A percentile compares a stretch with the other conserved stretches of the same genome.
These are phyloP conservation scores for Oscheius sp. DNA, from an alignment of 1,140 invertebrate species.

Conservation along the genomic window DNA sequence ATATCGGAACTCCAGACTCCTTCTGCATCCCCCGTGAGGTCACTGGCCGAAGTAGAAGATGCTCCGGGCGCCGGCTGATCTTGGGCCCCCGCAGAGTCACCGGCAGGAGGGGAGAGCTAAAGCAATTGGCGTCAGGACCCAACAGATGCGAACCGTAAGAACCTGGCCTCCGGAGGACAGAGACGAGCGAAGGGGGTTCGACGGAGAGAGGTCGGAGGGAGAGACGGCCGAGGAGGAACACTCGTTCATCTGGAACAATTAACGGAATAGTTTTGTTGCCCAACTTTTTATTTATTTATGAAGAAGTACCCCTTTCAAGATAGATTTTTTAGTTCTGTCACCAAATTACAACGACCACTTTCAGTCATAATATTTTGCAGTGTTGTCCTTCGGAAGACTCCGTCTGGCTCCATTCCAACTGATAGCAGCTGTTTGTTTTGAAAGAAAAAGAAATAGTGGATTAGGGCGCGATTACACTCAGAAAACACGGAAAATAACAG, in stretches of 20 bases:
- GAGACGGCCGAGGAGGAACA: slow-evolving; percentile 8
- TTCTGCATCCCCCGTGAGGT: slow-evolving; percentile 87
- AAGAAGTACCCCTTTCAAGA: too few species aligned
- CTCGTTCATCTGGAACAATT: slow-evolving; percentile 25
- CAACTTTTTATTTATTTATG: background rate
- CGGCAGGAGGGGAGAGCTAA: slow-evolving; percentile 27
- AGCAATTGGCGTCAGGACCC: background rate
- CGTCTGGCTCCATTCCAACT: too few species aligned
- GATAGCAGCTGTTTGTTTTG: too few species aligned
- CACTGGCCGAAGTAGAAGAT: slow-evolving; percentile 55
- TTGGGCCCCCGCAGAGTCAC: background rate
- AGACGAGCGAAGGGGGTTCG: slow-evolving; percentile 2
- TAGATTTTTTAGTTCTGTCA: too few species aligned
- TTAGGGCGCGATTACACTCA: too few species aligned
- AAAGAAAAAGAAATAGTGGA: too few species aligned
- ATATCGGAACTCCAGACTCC: slow-evolving; percentile 99
- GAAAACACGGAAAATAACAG: too few species aligned
- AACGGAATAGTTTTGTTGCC: background rate
- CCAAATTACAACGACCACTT: too few species aligned
- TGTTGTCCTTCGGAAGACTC: too few species aligned
- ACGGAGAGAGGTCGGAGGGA: slow-evolving; percentile 12
- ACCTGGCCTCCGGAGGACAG: slow-evolving; percentile 20
- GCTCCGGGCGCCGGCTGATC: background rate
- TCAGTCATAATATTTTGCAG: too few species aligned
- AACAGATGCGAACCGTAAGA: slow-evolving; percentile 19